Percentiles rank a stretch among this genome's conserved stretches.
These are phyloP conservation scores for Cantharis flavilabris DNA, from an alignment of 2,888 invertebrate species.

Conservation along the genomic window DNA sequence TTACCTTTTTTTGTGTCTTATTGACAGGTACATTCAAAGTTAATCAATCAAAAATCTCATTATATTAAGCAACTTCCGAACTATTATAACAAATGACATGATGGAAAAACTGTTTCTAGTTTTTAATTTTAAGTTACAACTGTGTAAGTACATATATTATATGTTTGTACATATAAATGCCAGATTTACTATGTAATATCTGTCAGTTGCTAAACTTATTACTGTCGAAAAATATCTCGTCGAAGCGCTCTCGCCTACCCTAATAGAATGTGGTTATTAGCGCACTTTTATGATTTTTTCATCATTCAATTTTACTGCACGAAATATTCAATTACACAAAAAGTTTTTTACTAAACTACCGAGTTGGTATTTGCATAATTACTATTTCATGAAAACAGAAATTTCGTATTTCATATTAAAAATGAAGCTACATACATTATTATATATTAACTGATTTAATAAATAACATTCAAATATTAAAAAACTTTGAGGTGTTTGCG, in stretches of 20 bases:
- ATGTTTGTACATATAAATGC: not conserved
- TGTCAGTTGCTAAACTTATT: constrained; percentile 16
- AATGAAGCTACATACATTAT: too few relatives aligned
- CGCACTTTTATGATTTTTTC: not conserved
- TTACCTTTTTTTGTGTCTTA: not conserved
- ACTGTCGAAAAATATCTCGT: constrained; percentile 9
- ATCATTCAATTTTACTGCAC: not conserved
- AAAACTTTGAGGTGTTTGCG: too few relatives aligned
- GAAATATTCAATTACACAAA: not conserved
- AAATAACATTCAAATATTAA: too few relatives aligned
- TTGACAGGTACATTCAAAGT: not conserved
- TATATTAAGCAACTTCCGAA: not conserved
- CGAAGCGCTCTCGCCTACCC: not conserved
- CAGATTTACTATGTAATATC: constrained; percentile 14
- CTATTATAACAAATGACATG: not conserved
- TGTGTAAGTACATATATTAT: not conserved
- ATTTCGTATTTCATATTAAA: not conserved
- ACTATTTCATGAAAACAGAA: not conserved
- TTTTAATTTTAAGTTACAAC: not conserved
- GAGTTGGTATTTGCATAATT: not conserved
- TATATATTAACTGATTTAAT: too few relatives aligned
- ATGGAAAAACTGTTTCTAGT: not conserved
- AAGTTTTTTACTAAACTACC: not conserved
- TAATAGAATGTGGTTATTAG: constrained; percentile 1
- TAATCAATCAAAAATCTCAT: not conserved